phyloP scores from a whole-genome alignment of 2,888 invertebrate genomes.

The Zhuqinia jingwanae region DNA sequence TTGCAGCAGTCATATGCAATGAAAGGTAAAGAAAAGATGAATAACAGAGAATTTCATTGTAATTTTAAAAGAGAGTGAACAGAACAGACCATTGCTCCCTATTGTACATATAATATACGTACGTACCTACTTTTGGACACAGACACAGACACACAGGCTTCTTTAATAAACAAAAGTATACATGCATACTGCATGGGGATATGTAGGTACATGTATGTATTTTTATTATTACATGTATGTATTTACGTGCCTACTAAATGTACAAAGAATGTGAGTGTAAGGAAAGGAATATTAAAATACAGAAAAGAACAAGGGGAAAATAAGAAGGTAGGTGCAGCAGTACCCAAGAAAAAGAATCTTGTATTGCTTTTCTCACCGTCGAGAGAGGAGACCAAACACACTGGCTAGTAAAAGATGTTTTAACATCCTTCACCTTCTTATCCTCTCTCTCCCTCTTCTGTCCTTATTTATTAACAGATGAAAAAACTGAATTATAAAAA shows the following conservation, averaged over 20 bases:
- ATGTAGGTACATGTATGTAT: too few relatives aligned
- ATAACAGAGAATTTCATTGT: slow-evolving; percentile 51
- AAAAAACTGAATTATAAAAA: neutral
- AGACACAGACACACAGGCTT: slow-evolving; percentile 5
- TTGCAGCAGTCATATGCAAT: slow-evolving; percentile 34
- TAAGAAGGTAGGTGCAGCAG: slow-evolving; percentile 5
- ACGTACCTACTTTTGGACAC: neutral
- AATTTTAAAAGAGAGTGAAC: slow-evolving; percentile 7
- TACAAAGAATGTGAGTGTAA: neutral
- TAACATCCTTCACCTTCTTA: slow-evolving; percentile 43
- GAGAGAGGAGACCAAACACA: neutral
- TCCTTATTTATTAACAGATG: neutral
- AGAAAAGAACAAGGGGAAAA: neutral
- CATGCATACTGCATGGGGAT: neutral
- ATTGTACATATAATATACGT: neutral
- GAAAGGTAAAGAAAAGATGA: slow-evolving; percentile 32
- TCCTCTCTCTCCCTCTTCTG: neutral
- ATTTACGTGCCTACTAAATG: neutral
- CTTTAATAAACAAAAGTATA: neutral
- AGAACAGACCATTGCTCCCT: slow-evolving; percentile 31
- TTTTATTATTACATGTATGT: too few relatives aligned
- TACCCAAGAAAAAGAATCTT: neutral
- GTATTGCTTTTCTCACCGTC: neutral
- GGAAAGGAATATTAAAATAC: neutral
- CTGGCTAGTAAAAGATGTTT: slow-evolving; percentile 11